A percentile compares a stretch with the other conserved stretches of the same genome.
These are phyloP conservation scores for Polydrusus tereticollis DNA, from an alignment of 2,888 invertebrate genomes.

Conservation along the genomic window DNA sequence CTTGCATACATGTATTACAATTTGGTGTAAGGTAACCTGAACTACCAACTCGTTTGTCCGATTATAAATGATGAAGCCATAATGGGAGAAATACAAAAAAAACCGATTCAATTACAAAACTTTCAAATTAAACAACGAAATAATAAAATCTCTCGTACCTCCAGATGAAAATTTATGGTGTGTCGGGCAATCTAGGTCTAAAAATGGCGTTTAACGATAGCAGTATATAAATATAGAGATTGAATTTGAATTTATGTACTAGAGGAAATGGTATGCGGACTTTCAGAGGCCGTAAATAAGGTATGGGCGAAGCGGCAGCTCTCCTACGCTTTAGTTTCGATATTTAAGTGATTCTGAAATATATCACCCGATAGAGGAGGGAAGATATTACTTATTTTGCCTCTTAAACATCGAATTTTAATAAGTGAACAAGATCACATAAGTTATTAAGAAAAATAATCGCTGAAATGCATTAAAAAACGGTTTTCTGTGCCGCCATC, in stretches of 20 bases:
- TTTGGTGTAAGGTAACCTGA: too few species aligned
- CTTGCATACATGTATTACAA: too few species aligned
- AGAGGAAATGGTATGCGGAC: conserved; percentile 49
- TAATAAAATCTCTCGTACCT: conserved; percentile 38
- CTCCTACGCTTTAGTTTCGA: conserved; percentile 45
- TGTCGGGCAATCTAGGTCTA: conserved; percentile 46
- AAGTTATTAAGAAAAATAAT: too few species aligned
- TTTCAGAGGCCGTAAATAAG: conserved; percentile 48
- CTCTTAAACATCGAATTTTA: too few species aligned
- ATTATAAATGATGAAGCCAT: not conserved
- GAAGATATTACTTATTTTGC: too few species aligned
- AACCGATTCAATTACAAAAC: conserved; percentile 11
- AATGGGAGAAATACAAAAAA: not conserved
- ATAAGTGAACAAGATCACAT: too few species aligned
- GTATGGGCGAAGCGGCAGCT: conserved; percentile 47
- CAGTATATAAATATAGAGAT: conserved; percentile 51
- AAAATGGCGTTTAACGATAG: conserved; percentile 49
- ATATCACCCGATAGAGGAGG: too few species aligned
- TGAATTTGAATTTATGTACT: conserved; percentile 51
- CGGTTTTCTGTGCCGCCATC: not conserved
- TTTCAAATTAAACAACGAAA: conserved; percentile 37
- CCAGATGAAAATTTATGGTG: conserved; percentile 48
- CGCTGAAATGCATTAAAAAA: too few species aligned
- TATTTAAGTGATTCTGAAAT: conserved; percentile 1
- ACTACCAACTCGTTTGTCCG: not conserved